Base-by-base conservation (phyloP, 1,140 invertebrate genomes). In the Trissolcus basalis region DNA sequence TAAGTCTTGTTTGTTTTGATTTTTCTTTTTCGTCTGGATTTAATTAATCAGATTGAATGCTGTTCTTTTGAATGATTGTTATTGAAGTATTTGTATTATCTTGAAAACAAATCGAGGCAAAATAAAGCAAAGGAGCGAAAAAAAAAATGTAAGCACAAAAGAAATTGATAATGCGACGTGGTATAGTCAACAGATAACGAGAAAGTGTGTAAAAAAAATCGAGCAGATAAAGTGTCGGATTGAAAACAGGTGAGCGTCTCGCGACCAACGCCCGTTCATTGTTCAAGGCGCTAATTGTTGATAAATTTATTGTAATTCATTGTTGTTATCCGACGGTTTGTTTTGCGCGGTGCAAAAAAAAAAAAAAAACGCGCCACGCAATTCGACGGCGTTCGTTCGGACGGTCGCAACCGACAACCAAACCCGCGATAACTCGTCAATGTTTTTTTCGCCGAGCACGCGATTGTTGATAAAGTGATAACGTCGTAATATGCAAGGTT, bases 91-190 rank as follows among this genome's bases (percentile, higher is more conserved):
- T 27, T 27, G 1, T 27, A 27, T 6, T 3, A 27, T n/a, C 19
- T 1, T 6, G 19, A 27, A 27, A 27, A 27, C 6, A 27, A 27
- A 27, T 27, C 6, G 19, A 27, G 19, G 19, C 19, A 8, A 70
- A 54, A 49, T 36, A 47, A 55, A 65, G 45, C 12, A 13, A 48
- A 9, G 33, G 43, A 64, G 15, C 51, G 19, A 27, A 27, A 39
- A 67, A n/a, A n/a, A 71, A 65, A 71, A 73, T 73, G 47, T 61
- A 44, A 60, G 53, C 35, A 71, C 43, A 72, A 87, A 87, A 87
- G 86, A 83, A 87, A 82, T 86, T 88, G 87, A 88, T 88, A 88
- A 88, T 87, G 83, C 72, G 82, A 78, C 81, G 81, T 84, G 78
- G 79, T 27, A 27, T 6, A 27, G 19, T 73, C 79, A 77, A 78